Evolutionary conservation across 2,113 vertebrate genomes (phyloP).

Genomic region (Saimiri boliviensis): DNA sequence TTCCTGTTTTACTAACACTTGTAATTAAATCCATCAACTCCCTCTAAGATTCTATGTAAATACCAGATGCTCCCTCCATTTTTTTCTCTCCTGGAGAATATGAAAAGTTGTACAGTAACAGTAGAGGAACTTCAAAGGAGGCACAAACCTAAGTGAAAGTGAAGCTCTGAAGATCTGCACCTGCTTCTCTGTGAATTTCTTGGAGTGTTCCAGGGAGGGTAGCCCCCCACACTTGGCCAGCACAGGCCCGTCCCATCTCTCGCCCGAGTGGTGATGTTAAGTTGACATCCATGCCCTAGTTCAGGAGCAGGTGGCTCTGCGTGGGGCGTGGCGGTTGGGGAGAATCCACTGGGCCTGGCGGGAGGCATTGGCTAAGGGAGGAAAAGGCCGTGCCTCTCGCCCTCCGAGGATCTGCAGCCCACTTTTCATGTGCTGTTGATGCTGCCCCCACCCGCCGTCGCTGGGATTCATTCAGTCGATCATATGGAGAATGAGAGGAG

Average conservation of each 20-base stretch:
- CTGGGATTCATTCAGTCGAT: constrained; percentile 27
- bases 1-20: constrained; percentile 79
- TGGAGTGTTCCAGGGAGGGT: background rate
- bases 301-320: constrained; percentile 61
- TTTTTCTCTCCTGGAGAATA: constrained; percentile 54
- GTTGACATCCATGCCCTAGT: background rate
- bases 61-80: constrained; percentile 67
- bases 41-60: constrained; percentile 75
- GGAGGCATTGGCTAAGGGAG: background rate
- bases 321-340: background rate
- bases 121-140: constrained; percentile 17
- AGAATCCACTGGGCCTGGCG: background rate
- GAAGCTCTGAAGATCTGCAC: background rate
- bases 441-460: constrained; percentile 55
- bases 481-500: constrained; percentile 29
- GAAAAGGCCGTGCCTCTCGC: constrained; percentile 12
- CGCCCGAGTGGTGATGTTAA: background rate
- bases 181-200: background rate
- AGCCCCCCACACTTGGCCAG: background rate
- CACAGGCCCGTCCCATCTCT: background rate
- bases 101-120: constrained; percentile 25
- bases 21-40: constrained; percentile 77
- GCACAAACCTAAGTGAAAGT: background rate
- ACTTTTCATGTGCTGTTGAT: constrained; percentile 47
- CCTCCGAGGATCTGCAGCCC: background rate